Base-by-base conservation (phyloP, 2,113 vertebrate species). In the Chloroceryle aenea region DNA sequence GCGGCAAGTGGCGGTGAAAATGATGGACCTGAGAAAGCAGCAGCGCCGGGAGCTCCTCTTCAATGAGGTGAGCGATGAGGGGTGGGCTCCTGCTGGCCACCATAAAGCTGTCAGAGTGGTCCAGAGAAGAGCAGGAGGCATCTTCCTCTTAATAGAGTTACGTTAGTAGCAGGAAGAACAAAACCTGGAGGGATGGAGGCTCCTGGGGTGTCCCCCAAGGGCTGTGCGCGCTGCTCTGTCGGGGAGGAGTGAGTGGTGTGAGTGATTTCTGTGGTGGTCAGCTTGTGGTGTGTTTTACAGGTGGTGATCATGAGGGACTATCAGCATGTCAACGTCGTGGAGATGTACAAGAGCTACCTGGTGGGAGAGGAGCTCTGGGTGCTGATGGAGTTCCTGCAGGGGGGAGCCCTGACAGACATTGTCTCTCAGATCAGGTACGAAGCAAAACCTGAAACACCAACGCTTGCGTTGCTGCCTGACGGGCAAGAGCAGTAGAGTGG, bases 271-370 rank as follows among this genome's bases (percentile, higher is more conserved):
- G 63, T 50, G 43, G 62, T 87, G 53, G 25, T 90, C 47, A 85
- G 0, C 23, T 38, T 84, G 56, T 20, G 21, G 75, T 95, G 64
- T 97, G 42, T 79, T 74, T 55, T 73, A n/a, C 96, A 99, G 99
- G 99, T 99, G 95, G 99, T 99, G 90, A 99, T 99, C 94, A 99
- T 99, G 99, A 98, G 99, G 87, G 99, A 99, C 97, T 99, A 99
- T 71, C 99, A 99, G 92, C 99, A 99, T 8, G 98, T 98, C 96
- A 99, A 99, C 0, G 99, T 99, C 9, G 99, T 99, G 97, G 99
- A 99, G 98, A 99, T 99, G 99, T 99, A 99, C 95, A 99, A 99
- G 97, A 99, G 99, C 77, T 99, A 99, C 53, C 98, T 99, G 10
- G 99, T 99, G 92, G 99, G 99, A 68, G 99, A 99, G 96, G 99